phyloP scores from a whole-genome alignment of 1,140 invertebrate species.

The Drosophila sp. region DNA sequence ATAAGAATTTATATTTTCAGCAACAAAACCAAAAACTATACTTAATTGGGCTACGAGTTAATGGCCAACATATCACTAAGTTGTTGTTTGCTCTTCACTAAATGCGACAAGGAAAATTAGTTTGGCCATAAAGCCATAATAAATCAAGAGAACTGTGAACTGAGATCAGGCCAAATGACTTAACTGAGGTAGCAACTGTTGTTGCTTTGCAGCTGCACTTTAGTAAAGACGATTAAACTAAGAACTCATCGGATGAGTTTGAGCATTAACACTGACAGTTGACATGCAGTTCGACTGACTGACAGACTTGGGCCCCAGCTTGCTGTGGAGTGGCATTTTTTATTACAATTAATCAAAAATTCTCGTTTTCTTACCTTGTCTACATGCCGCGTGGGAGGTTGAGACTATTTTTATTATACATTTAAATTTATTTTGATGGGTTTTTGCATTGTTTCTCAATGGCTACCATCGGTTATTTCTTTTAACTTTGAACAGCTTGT shows the following conservation, averaged over 20 bases:
- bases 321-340: constrained; percentile 16
- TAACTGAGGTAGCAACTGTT: constrained; percentile 26
- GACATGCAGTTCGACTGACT: constrained; percentile 27
- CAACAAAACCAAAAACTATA: constrained; percentile 36
- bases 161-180: constrained; percentile 23
- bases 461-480: constrained; percentile 7
- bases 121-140: constrained; percentile 35
- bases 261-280: constrained; percentile 34
- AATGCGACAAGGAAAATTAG: constrained; percentile 23
- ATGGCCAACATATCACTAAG: constrained; percentile 58
- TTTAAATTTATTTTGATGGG: constrained; percentile 45
- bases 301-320: constrained; percentile 3
- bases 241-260: constrained; percentile 22
- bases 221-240: constrained; percentile 28
- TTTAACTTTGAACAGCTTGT: constrained; percentile 36
- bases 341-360: constrained; percentile 48
- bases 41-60: constrained; percentile 74
- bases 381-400: constrained; percentile 38
- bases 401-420: constrained; percentile 35
- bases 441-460: constrained; percentile 40
- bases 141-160: constrained; percentile 29
- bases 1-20: constrained; percentile 15
- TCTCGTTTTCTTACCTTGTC: constrained; percentile 19
- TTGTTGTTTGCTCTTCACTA: constrained; percentile 28
- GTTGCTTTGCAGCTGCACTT: constrained; percentile 33